phyloP scores from a whole-genome alignment of 2,888 invertebrate genomes.

The Cinara cedri region DNA sequence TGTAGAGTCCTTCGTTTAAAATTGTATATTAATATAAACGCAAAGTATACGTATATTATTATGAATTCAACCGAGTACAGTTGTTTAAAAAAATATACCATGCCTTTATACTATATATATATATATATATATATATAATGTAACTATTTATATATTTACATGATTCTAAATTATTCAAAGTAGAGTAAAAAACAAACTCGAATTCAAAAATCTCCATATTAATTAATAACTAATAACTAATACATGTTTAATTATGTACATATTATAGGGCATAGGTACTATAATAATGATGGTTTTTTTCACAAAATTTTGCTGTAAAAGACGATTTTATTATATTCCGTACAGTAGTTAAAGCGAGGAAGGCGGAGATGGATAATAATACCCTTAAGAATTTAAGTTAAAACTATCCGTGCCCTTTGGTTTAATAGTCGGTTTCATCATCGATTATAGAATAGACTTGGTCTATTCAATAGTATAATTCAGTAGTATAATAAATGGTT shows the following conservation, averaged over 20 bases:
- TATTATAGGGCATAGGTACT: no score
- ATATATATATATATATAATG: no score
- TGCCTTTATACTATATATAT: no score
- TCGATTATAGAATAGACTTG: no score
- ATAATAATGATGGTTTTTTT: neutral
- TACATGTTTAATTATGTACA: conserved; percentile 23
- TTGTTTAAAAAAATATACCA: no score
- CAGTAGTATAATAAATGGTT: no score
- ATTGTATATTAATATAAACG: neutral
- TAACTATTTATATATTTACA: conserved; percentile 13
- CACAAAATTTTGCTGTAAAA: neutral
- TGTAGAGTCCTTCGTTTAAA: neutral
- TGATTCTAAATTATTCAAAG: conserved; percentile 39
- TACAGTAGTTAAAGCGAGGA: no score
- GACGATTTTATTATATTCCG: neutral
- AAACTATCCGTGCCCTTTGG: no score
- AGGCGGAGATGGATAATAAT: no score
- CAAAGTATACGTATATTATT: neutral
- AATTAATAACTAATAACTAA: neutral
- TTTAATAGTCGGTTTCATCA: no score
- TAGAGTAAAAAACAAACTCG: neutral
- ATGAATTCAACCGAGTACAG: conserved; percentile 4
- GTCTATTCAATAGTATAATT: no score
- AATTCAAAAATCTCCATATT: neutral
- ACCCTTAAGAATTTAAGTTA: no score